These are phyloP conservation scores for Eremophila alpestris DNA, from an alignment of 2,797 vertebrate genomes.

Conservation along the genomic window DNA sequence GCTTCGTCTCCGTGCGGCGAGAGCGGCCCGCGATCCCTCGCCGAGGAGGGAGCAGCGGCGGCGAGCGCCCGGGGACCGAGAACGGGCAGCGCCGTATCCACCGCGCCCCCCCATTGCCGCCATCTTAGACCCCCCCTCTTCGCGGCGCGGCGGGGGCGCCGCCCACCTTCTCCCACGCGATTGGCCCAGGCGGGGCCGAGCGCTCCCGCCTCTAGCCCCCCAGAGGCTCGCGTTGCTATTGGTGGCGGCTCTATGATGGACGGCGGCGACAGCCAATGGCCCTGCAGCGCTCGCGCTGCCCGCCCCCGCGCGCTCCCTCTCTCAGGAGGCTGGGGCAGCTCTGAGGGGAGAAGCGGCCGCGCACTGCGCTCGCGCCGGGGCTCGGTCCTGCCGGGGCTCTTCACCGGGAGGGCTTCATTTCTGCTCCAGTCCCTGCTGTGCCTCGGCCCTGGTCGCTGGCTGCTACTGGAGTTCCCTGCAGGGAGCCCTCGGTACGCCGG, in stretches of 20 bases:
- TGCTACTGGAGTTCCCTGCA: not conserved
- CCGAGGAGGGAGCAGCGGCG: not conserved
- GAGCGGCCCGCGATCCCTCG: not conserved
- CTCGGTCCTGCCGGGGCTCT: fast-evolving
- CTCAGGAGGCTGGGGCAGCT: fast-evolving
- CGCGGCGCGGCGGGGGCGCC: not conserved
- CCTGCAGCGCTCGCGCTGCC: not conserved
- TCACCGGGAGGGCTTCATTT: fast-evolving
- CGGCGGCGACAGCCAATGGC: conserved; percentile 23
- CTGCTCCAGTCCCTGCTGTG: not conserved
- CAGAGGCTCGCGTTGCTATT: not conserved
- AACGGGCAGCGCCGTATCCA: not conserved
- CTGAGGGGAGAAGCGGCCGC: fast-evolving
- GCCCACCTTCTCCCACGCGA: conserved; percentile 58
- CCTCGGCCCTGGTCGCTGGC: not conserved
- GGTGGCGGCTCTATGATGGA: not conserved
- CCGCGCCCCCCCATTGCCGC: conserved; percentile 67
- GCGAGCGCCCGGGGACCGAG: not conserved
- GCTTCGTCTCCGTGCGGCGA: not conserved
- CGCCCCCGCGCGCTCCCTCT: no score
- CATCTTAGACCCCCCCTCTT: conserved; percentile 71
- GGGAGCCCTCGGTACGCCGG: not conserved
- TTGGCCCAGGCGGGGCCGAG: conserved; percentile 34
- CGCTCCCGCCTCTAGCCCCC: not conserved
- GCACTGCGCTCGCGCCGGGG: fast-evolving